These are phyloP conservation scores for Pseudolaguvia tuberculata DNA, from an alignment of 2,113 vertebrate genomes.

Conservation along the genomic window DNA sequence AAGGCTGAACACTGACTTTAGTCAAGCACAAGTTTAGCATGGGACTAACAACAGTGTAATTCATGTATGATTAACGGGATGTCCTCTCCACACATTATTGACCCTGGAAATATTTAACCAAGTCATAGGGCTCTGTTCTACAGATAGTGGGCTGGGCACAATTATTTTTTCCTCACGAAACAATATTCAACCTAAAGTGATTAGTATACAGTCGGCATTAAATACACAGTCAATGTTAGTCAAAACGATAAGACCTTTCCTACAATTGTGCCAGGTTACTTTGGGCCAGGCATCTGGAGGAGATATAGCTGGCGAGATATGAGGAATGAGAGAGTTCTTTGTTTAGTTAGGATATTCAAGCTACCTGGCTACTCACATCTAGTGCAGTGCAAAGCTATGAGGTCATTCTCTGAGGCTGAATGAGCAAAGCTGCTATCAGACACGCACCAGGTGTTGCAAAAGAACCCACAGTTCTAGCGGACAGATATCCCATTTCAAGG, in stretches of 20 bases:
- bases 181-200: neutral
- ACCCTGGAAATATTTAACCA: conserved; percentile 40
- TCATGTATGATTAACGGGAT: conserved; percentile 45
- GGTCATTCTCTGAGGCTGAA: conserved; percentile 31
- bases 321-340: conserved; percentile 29
- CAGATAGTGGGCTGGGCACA: neutral
- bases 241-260: neutral
- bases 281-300: neutral
- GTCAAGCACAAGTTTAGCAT: conserved; percentile 10
- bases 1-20: neutral
- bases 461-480: neutral
- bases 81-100: conserved; percentile 3
- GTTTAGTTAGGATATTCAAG: conserved; percentile 28
- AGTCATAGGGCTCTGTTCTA: neutral
- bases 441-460: conserved; percentile 37
- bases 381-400: conserved; percentile 34
- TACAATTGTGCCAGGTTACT: neutral
- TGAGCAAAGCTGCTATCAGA: conserved; percentile 29
- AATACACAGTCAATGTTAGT: neutral
- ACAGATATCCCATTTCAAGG: conserved; percentile 37
- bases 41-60: conserved; percentile 11
- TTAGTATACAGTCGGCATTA: neutral
- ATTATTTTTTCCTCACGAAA: neutral
- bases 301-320: conserved; percentile 20
- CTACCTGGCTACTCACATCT: conserved; percentile 14